Conservation (phyloP, 2,797 vertebrate genomes). For the Neostethus bicornis region DNA sequence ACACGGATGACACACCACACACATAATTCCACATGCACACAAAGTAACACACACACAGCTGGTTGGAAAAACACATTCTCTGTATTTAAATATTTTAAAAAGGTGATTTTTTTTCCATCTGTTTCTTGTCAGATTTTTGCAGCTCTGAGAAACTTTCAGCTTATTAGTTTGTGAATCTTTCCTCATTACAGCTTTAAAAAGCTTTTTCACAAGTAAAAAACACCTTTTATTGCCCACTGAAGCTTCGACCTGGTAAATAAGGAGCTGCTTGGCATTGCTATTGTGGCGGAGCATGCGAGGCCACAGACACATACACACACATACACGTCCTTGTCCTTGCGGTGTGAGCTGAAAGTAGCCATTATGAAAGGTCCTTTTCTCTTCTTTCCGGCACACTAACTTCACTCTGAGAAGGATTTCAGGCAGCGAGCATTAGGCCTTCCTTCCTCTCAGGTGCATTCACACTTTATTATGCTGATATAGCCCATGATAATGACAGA, state of each 20-base stretch:
- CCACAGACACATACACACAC: background rate
- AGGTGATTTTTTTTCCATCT: conserved; percentile 32
- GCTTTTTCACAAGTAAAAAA: background rate
- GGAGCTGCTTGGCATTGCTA: background rate
- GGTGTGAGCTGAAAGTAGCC: conserved; percentile 54
- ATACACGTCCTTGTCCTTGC: conserved; percentile 57
- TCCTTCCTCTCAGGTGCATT: conserved; percentile 52
- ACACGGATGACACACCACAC: too few species aligned
- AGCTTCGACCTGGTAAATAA: background rate
- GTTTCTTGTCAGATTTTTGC: conserved; percentile 38
- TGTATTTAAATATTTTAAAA: conserved; percentile 45
- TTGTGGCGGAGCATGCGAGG: conserved; percentile 3
- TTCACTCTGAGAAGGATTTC: conserved; percentile 26
- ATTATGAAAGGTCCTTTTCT: conserved; percentile 35
- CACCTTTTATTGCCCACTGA: conserved; percentile 2
- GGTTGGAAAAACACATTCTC: conserved; percentile 25
- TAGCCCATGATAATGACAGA: conserved; percentile 67
- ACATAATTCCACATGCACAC: background rate
- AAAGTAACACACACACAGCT: background rate
- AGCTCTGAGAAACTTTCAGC: conserved; percentile 40
- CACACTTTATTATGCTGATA: conserved; percentile 68
- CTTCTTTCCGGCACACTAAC: conserved; percentile 38
- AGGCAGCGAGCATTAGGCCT: conserved; percentile 44
- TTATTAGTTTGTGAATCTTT: conserved; percentile 18
- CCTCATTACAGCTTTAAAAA: conserved; percentile 15